These are phyloP conservation scores for Amazona vittata DNA, from an alignment of 2,113 vertebrate species.

Conservation along the genomic window DNA sequence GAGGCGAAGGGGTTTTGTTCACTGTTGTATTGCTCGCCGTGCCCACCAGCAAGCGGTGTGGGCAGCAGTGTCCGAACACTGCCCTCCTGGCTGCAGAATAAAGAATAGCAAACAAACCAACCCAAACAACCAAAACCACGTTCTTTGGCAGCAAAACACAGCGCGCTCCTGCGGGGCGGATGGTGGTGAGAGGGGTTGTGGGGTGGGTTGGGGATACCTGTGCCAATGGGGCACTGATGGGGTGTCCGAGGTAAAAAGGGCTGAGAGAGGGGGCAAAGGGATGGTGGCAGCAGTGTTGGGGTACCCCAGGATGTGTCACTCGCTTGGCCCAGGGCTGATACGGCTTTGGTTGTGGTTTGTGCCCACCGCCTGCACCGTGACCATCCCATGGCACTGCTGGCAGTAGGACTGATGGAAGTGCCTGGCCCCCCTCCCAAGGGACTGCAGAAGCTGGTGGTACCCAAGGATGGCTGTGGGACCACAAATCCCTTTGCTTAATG, in stretches of 20 bases:
- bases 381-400: not conserved
- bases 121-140: slow-evolving; percentile 15
- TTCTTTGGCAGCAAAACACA: slow-evolving; percentile 77
- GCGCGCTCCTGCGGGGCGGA: not conserved
- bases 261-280: not conserved
- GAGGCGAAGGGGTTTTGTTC: slow-evolving; percentile 75
- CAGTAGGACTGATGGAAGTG: too few relatives aligned
- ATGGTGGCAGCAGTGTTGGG: not conserved
- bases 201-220: not conserved
- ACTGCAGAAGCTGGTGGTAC: not conserved
- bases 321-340: not conserved
- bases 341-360: not conserved
- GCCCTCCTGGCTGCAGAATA: slow-evolving; percentile 88
- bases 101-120: slow-evolving; percentile 55
- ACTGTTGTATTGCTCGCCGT: slow-evolving; percentile 77
- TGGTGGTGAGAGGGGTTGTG: rapidly evolving
- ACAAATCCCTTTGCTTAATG: not conserved
- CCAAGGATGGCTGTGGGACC: not conserved
- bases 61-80: slow-evolving; percentile 82
- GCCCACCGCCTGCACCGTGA: not conserved
- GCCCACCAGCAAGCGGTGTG: slow-evolving; percentile 80
- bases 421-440: not conserved
- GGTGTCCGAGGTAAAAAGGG: not conserved
- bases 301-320: not conserved
- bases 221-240: not conserved